phyloP scores from a whole-genome alignment of 2,113 vertebrate genomes.

The Myotis davidii region DNA sequence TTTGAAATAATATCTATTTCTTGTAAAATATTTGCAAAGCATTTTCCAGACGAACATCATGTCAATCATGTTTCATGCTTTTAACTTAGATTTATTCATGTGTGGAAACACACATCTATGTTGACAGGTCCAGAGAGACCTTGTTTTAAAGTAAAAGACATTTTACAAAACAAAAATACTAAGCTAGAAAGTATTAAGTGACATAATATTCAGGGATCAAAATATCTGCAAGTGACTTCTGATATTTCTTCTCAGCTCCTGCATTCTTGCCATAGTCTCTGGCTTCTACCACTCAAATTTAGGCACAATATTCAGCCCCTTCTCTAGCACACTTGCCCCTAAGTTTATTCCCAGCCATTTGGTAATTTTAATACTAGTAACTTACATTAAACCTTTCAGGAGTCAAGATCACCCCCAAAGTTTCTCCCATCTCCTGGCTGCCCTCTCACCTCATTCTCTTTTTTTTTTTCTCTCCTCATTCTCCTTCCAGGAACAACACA shows the following conservation, averaged over 20 bases:
- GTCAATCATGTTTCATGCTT: conserved; percentile 67
- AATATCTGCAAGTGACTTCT: not conserved
- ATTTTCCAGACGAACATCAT: conserved; percentile 73
- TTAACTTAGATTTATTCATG: conserved; percentile 11
- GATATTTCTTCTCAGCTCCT: not conserved
- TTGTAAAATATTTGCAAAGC: conserved; percentile 63
- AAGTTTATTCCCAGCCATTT: not conserved
- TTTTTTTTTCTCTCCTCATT: not conserved
- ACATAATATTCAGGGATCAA: not conserved
- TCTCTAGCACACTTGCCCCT: not conserved
- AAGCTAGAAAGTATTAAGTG: conserved; percentile 41
- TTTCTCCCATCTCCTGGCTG: not conserved
- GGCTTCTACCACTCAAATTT: not conserved
- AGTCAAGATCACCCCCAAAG: not conserved
- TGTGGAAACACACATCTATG: not conserved
- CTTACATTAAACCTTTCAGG: not conserved
- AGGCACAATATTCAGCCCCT: not conserved
- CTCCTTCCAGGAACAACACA: not conserved
- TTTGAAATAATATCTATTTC: conserved; percentile 53
- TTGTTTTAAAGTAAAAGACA: conserved; percentile 82
- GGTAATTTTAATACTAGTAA: not conserved
- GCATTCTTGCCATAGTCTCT: not conserved
- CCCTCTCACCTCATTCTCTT: not conserved
- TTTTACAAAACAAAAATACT: conserved; percentile 69
- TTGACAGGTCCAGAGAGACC: conserved; percentile 64